Evolutionary conservation across 1,140 invertebrate species (phyloP).

Genomic region (Neodiprion fabricii): DNA sequence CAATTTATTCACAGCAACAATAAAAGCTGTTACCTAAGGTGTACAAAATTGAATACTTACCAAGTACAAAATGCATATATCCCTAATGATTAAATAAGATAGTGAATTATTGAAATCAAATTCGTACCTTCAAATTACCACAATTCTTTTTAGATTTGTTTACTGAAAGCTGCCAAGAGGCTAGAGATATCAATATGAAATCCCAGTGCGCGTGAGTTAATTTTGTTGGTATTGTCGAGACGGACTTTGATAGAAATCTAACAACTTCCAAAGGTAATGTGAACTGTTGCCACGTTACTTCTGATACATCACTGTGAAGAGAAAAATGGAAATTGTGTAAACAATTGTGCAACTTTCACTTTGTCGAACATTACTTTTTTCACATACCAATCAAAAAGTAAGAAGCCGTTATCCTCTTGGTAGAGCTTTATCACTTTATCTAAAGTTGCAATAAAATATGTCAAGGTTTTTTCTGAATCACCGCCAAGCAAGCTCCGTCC

Average conservation of each 20-base stretch:
- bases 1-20: constrained; percentile 60
- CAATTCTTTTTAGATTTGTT: constrained; percentile 55
- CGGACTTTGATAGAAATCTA: constrained; percentile 47
- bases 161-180: constrained; percentile 66
- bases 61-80: constrained; percentile 30
- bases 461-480: constrained; percentile 19
- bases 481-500: constrained; percentile 28
- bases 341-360: not conserved
- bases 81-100: constrained; percentile 30
- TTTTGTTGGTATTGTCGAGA: constrained; percentile 49
- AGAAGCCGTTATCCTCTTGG: constrained; percentile 32
- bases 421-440: constrained; percentile 38
- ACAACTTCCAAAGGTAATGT: constrained; percentile 53
- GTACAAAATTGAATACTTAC: constrained; percentile 22
- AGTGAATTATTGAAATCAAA: constrained; percentile 24
- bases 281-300: constrained; percentile 47
- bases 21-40: constrained; percentile 59
- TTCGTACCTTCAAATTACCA: constrained; percentile 54
- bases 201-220: constrained; percentile 68
- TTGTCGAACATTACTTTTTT: not conserved
- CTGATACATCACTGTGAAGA: constrained; percentile 47
- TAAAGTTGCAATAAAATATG: constrained; percentile 25
- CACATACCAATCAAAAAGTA: constrained; percentile 43
- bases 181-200: constrained; percentile 68
- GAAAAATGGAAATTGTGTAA: constrained; percentile 15